Base-by-base conservation (phyloP, 1,140 invertebrate genomes). In the Eulimnadia texana region DNA sequence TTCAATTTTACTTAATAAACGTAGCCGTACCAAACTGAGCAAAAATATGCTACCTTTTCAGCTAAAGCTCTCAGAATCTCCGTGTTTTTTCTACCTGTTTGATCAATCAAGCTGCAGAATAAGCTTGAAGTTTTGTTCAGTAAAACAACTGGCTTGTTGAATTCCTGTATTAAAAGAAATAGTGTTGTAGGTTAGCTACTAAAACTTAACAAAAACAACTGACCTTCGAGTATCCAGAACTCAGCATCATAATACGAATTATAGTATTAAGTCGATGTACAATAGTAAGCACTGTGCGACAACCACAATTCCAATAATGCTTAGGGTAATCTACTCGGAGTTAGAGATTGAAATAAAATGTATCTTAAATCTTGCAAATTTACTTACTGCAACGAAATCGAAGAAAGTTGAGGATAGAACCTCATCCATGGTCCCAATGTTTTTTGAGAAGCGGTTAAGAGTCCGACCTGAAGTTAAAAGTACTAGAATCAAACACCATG, bases 401-500 rank as follows among this genome's bases (percentile, higher is more conserved):
- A 91, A 76, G 56, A 85, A 78, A 16, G 81, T 78, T 56, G 77
- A 74, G 52, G 93, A 91, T n/a, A 97, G 72, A 1, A 84, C 69
- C 72, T 96, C 92, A 69, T 95, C 92, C 64, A 93, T 81, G 0
- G 83, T 80, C 0, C 87, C 86, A 70, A 86, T 80, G 64, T 88
- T 85, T 72, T 86, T 87, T 1, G 84, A 82, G 65, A 88, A 88
- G 33, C 85, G 70, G 68, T 87, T 88, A 1, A 88, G 69, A 20
- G 86, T 85, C 50, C 84, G 70, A 1, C 85, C 60, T 61, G 2
- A 3, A 60, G 22, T 3, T 3, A 20, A 54, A 58, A 25, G 0
- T 1, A 1, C 11, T 9, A 19, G 13, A 13, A 25, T 3, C 16
- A 13, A 25, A 25, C 9, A 54, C 24, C 28, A 25, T 11, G 16